Evolutionary conservation across 2,113 vertebrate species (phyloP), one percentile per base, ranked within the genome.

Genomic region (Zosterops pallidus): DNA sequence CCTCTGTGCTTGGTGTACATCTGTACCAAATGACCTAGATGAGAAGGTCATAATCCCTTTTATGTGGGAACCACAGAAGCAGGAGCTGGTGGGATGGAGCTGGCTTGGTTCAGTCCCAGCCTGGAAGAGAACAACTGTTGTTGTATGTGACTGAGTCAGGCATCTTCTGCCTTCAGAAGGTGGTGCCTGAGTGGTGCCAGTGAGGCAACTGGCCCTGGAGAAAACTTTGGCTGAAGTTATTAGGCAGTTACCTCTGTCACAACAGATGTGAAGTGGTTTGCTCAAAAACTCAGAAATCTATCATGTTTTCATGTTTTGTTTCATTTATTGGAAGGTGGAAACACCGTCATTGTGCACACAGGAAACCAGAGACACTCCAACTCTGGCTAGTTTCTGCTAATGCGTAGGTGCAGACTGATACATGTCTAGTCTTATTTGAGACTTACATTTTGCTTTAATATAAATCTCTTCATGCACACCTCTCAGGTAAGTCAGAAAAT

Each of bases 21-120:
- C 20, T 49, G 47, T 16, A 46, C 6, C 19, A 28, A 37, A 49
- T 50, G 56, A 59, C 31, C 37, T 5, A 24, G 17, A 59, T 19
- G 15, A 52, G 29, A 44, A 64, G 64, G 22, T 35, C 0, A 0
- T 55, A 25, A 35, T 6, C 17, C 20, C 0, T 1, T 23, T 49
- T 1, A 0, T 29, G 6, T 59, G 42, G 60, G 68, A 67, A 42
- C 10, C 44, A 74, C 39, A 78, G 39, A 52, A 81, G 37, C 20
- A 59, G 84, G 57, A 80, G 8, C 31, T 2, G 1, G 24, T 37
- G 28, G 39, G 39, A 49, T 21, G 26, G 35, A 74, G 21, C 50
- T 52, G 26, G 8, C 25, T 62, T 0, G 0, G 20, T 41, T 62
- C 2, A 1, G 39, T 76, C 19, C 20, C 47, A 68, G 71, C 42